Evolutionary conservation across 2,888 invertebrate genomes (phyloP).

Genomic region (Buathra laborator): DNA sequence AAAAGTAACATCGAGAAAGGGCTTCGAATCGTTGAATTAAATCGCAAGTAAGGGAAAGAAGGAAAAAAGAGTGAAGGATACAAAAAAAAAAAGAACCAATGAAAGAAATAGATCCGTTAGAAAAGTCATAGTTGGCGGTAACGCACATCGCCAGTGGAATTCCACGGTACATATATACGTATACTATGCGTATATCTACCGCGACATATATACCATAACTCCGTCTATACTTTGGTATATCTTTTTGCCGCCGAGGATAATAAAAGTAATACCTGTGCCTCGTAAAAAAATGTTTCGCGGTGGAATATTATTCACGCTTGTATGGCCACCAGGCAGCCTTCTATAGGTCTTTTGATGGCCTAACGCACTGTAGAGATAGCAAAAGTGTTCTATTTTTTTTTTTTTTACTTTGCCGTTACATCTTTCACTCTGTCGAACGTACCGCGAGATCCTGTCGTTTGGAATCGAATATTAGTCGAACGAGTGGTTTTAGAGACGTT

Average conservation of each 20-base stretch:
- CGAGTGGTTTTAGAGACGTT: no score
- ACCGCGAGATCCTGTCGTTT: no score
- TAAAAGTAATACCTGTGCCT: slow-evolving; percentile 77
- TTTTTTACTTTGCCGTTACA: slow-evolving; percentile 5
- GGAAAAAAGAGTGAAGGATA: neutral
- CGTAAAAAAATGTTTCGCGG: slow-evolving; percentile 75
- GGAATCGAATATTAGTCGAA: no score
- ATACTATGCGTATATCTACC: neutral
- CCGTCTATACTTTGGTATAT: slow-evolving; percentile 62
- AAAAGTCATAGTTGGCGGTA: slow-evolving; percentile 43
- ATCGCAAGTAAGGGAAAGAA: slow-evolving; percentile 26
- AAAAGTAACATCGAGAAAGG: slow-evolving; percentile 19
- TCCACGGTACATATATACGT: neutral
- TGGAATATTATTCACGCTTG: slow-evolving; percentile 68
- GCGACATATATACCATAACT: slow-evolving; percentile 35
- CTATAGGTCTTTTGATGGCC: slow-evolving; percentile 66
- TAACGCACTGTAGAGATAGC: slow-evolving; percentile 31
- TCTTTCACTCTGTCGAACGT: neutral
- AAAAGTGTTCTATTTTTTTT: slow-evolving; percentile 67
- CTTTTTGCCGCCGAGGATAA: slow-evolving; percentile 71
- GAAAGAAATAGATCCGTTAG: slow-evolving; percentile 35
- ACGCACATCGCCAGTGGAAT: neutral
- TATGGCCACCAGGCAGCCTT: slow-evolving; percentile 44
- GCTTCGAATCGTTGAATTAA: slow-evolving; percentile 62
- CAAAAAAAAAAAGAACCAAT: slow-evolving; percentile 1